Evolutionary conservation across 1,140 invertebrate genomes (phyloP).

Genomic region (Scaptodrosophila lebanonensis): DNA sequence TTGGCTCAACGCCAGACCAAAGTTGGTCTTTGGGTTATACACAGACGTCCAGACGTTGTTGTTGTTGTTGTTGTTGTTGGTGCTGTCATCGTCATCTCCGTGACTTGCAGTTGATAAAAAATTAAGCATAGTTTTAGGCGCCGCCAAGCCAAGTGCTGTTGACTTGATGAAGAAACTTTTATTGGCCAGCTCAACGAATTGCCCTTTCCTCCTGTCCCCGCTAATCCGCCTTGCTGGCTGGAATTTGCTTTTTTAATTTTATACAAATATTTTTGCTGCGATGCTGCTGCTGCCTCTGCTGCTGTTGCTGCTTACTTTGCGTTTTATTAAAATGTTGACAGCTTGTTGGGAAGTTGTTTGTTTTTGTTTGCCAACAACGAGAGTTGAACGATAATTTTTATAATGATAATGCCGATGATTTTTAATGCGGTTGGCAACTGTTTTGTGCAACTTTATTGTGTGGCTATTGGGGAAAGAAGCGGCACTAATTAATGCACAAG

Average conservation of each 20-base stretch:
- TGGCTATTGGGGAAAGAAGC: background rate
- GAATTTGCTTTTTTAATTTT: conserved; percentile 57
- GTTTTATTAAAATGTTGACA: conserved; percentile 60
- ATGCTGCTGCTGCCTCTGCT: conserved; percentile 34
- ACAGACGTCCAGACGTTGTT: background rate
- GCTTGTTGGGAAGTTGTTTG: conserved; percentile 47
- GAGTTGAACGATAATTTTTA: conserved; percentile 13
- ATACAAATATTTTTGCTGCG: conserved; percentile 50
- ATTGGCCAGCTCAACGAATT: conserved; percentile 26
- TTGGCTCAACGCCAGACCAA: conserved; percentile 53
- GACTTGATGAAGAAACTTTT: conserved; percentile 71
- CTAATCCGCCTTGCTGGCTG: conserved; percentile 6
- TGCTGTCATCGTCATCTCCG: conserved; percentile 7
- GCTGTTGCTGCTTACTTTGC: conserved; percentile 3
- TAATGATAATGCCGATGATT: conserved; percentile 14
- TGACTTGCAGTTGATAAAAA: conserved; percentile 58
- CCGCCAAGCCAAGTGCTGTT: conserved; percentile 41
- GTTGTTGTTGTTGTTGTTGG: too few species aligned
- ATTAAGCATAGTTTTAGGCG: conserved; percentile 67
- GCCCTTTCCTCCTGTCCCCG: conserved; percentile 1
- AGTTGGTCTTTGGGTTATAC: conserved; percentile 65
- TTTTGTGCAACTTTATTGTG: conserved; percentile 30
- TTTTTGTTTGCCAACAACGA: conserved; percentile 16
- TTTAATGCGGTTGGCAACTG: conserved; percentile 10
- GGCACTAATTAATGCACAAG: background rate